phyloP scores from a whole-genome alignment of 37 sponge, comb jelly and placozoan species.

The Cladorhizidae sp. region DNA sequence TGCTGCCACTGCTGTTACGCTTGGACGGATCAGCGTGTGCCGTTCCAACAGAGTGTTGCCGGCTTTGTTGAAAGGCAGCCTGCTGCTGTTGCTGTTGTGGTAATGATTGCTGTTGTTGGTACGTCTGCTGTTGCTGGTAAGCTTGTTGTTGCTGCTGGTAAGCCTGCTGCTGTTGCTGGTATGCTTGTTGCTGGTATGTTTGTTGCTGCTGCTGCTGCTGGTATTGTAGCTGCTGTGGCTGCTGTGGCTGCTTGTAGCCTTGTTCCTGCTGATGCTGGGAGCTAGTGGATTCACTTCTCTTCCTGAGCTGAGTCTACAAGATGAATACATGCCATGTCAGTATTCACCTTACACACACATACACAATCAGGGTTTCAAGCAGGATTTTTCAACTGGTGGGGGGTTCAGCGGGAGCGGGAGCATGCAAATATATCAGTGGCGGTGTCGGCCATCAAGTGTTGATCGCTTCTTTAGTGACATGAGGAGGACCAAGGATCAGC shows the following conservation, averaged over 20 bases:
- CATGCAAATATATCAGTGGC: background rate
- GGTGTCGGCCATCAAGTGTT: background rate
- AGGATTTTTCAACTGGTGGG: no score
- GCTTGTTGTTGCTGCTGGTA: slow-evolving; percentile 1
- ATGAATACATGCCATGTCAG: no score
- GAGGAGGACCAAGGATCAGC: no score
- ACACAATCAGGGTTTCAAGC: no score
- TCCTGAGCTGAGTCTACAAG: no score
- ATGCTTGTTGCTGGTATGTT: background rate
- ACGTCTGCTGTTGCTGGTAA: slow-evolving; percentile 5
- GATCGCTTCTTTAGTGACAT: slow-evolving; percentile 32
- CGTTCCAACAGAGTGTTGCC: background rate
- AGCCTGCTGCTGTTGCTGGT: slow-evolving; percentile 11
- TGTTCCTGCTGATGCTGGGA: slow-evolving; percentile 13
- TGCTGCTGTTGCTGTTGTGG: slow-evolving; percentile 11
- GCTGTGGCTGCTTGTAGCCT: background rate
- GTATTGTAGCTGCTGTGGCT: slow-evolving; percentile 1
- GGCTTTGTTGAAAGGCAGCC: background rate
- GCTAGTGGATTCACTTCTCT: no score
- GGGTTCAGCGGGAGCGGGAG: no score
- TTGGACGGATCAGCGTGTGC: background rate
- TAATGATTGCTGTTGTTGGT: background rate
- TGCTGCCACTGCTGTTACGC: background rate
- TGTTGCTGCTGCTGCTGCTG: slow-evolving; percentile 23
- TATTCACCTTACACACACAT: no score